These are phyloP conservation scores for Megaustenia siamemsis DNA, from an alignment of 2,888 invertebrate species.

Conservation along the genomic window DNA sequence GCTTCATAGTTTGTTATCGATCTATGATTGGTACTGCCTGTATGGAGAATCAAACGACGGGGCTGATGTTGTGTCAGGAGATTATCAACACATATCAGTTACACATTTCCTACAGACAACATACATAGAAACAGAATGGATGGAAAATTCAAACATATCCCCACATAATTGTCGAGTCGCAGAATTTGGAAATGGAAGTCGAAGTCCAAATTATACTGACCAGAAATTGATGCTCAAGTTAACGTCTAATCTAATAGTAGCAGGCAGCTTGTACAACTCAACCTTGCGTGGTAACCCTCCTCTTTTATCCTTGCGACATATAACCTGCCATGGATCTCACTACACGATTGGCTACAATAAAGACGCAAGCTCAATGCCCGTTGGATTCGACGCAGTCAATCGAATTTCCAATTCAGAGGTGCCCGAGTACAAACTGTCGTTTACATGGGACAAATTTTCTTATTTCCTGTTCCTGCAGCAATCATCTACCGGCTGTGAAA, in stretches of 20 bases:
- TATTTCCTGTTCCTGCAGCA: constrained; percentile 32
- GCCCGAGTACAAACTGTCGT: constrained; percentile 38
- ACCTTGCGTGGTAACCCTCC: background rate
- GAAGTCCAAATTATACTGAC: background rate
- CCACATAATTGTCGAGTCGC: background rate
- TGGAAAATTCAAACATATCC: too few relatives aligned
- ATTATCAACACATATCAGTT: background rate
- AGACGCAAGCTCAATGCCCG: background rate
- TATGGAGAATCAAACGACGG: background rate
- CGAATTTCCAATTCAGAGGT: background rate
- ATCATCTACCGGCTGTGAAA: background rate
- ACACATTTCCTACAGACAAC: constrained; percentile 1
- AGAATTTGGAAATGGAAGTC: background rate
- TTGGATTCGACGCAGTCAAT: background rate
- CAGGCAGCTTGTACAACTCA: background rate
- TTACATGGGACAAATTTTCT: constrained; percentile 16
- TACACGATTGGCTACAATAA: constrained; percentile 8
- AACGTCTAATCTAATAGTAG: constrained; percentile 13
- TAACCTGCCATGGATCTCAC: background rate
- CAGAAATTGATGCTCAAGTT: background rate
- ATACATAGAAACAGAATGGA: too few relatives aligned
- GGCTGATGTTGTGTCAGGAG: background rate
- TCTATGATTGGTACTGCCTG: constrained; percentile 26
- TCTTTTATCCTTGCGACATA: constrained; percentile 1
- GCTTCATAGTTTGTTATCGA: background rate